A percentile compares a stretch with the other conserved stretches of the same genome.
Evolutionary conservation across 2,888 invertebrate genomes (phyloP).

Genomic region (Machimus rusticus): DNA sequence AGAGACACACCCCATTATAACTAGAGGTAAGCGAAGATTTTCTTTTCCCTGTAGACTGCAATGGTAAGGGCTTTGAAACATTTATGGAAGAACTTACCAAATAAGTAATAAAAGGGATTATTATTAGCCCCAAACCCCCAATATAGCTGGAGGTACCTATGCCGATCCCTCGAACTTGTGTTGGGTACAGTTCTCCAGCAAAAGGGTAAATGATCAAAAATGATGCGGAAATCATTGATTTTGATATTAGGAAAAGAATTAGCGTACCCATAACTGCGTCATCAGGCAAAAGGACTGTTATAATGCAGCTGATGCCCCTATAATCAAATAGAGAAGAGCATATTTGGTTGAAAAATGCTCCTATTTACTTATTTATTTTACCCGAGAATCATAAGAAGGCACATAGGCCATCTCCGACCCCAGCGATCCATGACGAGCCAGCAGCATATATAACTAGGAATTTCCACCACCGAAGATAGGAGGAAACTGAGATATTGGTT

Average conservation of each 20-base stretch:
- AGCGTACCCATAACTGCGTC: slow-evolving; percentile 79
- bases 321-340: slow-evolving; percentile 51
- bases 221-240: slow-evolving; percentile 88
- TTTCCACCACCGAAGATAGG: slow-evolving; percentile 84
- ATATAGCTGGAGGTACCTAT: slow-evolving; percentile 92
- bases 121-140: slow-evolving; percentile 85
- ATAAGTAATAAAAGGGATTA: slow-evolving; percentile 91
- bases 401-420: slow-evolving; percentile 88
- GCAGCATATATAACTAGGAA: slow-evolving; percentile 86
- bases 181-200: slow-evolving; percentile 91
- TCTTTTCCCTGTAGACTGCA: slow-evolving; percentile 75
- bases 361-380: slow-evolving; percentile 62
- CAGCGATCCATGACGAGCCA: slow-evolving; percentile 90
- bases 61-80: not conserved
- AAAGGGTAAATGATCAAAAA: slow-evolving; percentile 93
- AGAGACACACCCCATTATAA: slow-evolving; percentile 84
- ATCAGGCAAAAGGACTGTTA: slow-evolving; percentile 81
- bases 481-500: slow-evolving; percentile 91
- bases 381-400: slow-evolving; percentile 83
- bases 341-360: too few relatives aligned
- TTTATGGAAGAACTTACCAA: slow-evolving; percentile 69
- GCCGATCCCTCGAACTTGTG: slow-evolving; percentile 86
- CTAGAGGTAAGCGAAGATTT: slow-evolving; percentile 80
- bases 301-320: slow-evolving; percentile 84
- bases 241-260: slow-evolving; percentile 80